A percentile compares a stretch with the other conserved stretches of the same genome.
These are phyloP conservation scores for Aplysina aerophoba DNA, from an alignment of 37 sponge, comb jelly and placozoan species.

Conservation along the genomic window DNA sequence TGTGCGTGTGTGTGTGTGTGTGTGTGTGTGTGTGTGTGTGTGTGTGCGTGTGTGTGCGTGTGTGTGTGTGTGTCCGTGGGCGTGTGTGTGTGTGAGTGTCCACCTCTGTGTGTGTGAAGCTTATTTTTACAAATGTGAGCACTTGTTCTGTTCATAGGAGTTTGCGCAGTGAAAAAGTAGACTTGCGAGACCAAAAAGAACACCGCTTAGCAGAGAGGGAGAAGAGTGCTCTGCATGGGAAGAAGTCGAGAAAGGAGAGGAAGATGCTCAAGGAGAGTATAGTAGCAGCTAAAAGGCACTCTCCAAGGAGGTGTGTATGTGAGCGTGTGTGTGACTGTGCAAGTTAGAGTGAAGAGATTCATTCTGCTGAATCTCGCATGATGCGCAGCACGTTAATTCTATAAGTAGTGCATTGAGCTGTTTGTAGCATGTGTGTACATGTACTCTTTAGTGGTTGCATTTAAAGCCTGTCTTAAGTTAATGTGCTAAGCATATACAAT, in stretches of 20 bases:
- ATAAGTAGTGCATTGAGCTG: too few species aligned
- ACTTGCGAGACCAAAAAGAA: slow-evolving; percentile 46
- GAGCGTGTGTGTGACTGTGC: slow-evolving; percentile 8
- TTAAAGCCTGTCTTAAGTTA: too few species aligned
- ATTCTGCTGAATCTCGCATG: too few species aligned
- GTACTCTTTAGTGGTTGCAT: too few species aligned
- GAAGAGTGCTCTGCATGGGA: slow-evolving; percentile 54
- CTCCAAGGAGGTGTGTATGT: slow-evolving; percentile 14
- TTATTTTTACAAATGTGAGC: not conserved
- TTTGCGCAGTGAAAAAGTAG: slow-evolving; percentile 54
- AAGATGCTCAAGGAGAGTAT: slow-evolving; percentile 40
- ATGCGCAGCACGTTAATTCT: too few species aligned
- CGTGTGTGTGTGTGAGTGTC: not conserved
- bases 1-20: not conserved
- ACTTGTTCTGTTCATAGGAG: slow-evolving; percentile 2
- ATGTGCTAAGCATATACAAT: too few species aligned
- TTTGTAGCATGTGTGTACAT: too few species aligned
- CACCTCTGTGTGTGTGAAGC: not conserved
- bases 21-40: slow-evolving; percentile 5
- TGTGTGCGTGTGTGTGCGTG: too few species aligned
- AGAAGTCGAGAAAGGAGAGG: slow-evolving; percentile 55
- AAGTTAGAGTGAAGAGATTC: not conserved
- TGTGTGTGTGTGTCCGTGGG: not conserved
- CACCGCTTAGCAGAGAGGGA: slow-evolving; percentile 46
- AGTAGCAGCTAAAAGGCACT: not conserved